phyloP scores from a whole-genome alignment of 2,113 vertebrate genomes.

The Himantopus leucocephalus region DNA sequence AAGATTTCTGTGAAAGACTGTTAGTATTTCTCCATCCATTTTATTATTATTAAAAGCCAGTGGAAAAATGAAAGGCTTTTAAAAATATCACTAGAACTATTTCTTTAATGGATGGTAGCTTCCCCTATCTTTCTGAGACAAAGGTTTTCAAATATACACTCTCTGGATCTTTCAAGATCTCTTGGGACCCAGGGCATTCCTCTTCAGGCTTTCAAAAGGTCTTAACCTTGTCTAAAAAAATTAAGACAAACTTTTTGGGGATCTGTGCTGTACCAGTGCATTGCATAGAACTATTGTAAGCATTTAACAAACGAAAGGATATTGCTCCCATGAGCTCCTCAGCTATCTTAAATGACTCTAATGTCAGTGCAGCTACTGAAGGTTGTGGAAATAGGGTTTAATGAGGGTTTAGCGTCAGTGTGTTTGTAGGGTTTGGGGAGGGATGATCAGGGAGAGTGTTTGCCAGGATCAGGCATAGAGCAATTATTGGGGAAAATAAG shows the following conservation, averaged over 20 bases:
- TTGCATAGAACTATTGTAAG: neutral
- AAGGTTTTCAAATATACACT: neutral
- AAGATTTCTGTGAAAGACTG: neutral
- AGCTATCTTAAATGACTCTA: neutral
- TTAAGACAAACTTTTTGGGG: neutral
- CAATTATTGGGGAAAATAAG: neutral
- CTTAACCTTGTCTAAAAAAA: neutral
- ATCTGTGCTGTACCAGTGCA: neutral
- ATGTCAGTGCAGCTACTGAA: rapidly evolving
- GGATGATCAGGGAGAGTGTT: neutral
- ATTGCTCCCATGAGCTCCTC: neutral
- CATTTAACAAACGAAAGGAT: neutral
- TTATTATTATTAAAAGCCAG: neutral
- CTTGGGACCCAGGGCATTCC: neutral
- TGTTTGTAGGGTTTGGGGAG: neutral
- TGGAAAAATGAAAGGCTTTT: neutral
- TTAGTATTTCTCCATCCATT: neutral
- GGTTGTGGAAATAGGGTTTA: neutral
- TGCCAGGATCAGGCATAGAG: neutral
- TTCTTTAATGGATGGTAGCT: neutral
- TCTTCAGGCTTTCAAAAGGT: neutral
- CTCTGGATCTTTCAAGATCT: neutral
- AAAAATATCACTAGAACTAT: neutral
- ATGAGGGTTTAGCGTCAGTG: neutral
- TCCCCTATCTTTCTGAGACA: neutral